Conservation (phyloP, 1,140 invertebrate genomes). For the Myzus persicae region DNA sequence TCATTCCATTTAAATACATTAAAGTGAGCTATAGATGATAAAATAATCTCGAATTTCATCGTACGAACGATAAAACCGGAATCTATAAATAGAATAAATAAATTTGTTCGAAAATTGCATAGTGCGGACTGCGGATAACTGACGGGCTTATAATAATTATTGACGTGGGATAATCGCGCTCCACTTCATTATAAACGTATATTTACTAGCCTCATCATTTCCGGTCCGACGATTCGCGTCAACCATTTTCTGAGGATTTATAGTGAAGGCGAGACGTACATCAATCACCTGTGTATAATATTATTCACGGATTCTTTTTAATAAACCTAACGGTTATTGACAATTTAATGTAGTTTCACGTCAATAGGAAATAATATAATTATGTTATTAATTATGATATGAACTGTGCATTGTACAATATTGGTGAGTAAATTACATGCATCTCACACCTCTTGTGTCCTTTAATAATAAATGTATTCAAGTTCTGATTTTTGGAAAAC, state of each 20-base stretch:
- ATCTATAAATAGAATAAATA: not conserved
- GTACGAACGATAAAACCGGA: too few relatives aligned
- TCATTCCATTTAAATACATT: too few relatives aligned
- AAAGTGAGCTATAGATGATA: too few relatives aligned
- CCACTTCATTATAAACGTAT: not conserved
- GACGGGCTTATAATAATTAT: too few relatives aligned
- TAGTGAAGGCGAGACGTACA: not conserved
- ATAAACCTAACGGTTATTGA: not conserved
- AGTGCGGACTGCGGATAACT: not conserved
- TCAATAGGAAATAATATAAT: not conserved
- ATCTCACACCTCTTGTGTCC: not conserved
- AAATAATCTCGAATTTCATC: too few relatives aligned
- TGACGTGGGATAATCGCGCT: too few relatives aligned
- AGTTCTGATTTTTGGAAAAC: not conserved
- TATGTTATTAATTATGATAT: not conserved
- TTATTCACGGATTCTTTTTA: not conserved
- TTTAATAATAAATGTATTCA: not conserved
- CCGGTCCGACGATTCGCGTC: not conserved
- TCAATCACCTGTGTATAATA: not conserved
- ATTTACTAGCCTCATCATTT: not conserved
- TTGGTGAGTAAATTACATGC: not conserved
- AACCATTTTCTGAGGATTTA: not conserved
- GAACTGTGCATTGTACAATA: not conserved
- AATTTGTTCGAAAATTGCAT: not conserved
- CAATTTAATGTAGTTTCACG: not conserved